Evolutionary conservation across 2,797 vertebrate genomes (phyloP).

Genomic region (Falco peregrinus): DNA sequence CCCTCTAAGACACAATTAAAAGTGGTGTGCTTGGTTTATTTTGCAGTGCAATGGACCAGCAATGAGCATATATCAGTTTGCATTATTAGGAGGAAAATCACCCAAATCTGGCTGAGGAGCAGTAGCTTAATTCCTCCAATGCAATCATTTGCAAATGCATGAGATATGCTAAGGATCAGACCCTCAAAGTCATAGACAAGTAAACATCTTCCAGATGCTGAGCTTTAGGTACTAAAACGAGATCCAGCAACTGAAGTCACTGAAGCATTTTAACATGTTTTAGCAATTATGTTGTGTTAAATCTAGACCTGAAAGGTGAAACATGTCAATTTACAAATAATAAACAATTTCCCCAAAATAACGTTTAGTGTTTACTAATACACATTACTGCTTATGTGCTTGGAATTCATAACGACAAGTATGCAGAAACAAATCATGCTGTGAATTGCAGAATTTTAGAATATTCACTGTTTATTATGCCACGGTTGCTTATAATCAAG

Average conservation of each 20-base stretch:
- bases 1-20: not conserved
- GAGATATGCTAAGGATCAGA: not conserved
- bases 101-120: not conserved
- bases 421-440: not conserved
- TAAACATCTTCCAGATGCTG: not conserved
- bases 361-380: not conserved
- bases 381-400: not conserved
- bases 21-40: not conserved
- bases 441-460: not conserved
- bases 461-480: not conserved
- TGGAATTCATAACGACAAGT: not conserved
- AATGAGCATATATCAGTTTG: rapidly evolving
- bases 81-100: not conserved
- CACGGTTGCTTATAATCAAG: not conserved
- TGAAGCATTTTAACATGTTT: not conserved
- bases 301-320: not conserved
- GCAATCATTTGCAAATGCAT: not conserved
- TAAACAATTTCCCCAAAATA: not conserved
- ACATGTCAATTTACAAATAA: not conserved
- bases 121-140: not conserved
- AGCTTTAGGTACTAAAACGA: not conserved
- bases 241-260: not conserved
- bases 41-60: not conserved
- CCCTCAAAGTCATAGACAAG: not conserved
- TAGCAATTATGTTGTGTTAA: not conserved